Percentiles rank a stretch among this genome's conserved stretches.
These are phyloP conservation scores for Mus caroli DNA, from an alignment of 2,797 vertebrate genomes.

Conservation along the genomic window DNA sequence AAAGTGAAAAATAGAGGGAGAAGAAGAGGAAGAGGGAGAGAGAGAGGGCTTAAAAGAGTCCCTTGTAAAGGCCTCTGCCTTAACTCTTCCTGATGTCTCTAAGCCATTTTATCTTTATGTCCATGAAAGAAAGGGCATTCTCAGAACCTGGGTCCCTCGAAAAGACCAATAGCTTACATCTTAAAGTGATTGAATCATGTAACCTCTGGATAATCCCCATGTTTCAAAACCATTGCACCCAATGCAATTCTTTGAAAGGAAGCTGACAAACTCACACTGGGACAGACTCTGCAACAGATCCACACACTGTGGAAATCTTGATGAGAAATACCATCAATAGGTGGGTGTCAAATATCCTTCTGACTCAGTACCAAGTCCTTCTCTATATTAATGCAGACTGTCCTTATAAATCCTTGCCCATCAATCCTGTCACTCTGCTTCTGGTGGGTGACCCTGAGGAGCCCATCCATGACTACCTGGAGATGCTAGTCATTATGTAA, in stretches of 20 bases:
- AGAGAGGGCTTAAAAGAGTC: neutral
- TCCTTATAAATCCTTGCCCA: neutral
- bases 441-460: neutral
- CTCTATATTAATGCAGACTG: neutral
- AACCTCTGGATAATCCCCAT: neutral
- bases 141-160: neutral
- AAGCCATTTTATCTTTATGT: neutral
- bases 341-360: neutral
- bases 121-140: neutral
- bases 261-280: neutral
- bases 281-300: neutral
- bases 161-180: neutral
- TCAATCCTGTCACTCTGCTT: neutral
- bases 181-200: neutral
- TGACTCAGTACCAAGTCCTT: neutral
- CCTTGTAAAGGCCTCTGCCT: neutral
- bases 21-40: too few species aligned
- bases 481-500: neutral
- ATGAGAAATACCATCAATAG: neutral
- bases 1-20: neutral
- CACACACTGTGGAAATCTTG: neutral
- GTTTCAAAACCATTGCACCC: neutral
- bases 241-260: neutral
- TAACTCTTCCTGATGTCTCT: neutral
- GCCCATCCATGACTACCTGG: neutral